Conservation (phyloP, 2,797 vertebrate genomes). For the Serranus cabrilla region DNA sequence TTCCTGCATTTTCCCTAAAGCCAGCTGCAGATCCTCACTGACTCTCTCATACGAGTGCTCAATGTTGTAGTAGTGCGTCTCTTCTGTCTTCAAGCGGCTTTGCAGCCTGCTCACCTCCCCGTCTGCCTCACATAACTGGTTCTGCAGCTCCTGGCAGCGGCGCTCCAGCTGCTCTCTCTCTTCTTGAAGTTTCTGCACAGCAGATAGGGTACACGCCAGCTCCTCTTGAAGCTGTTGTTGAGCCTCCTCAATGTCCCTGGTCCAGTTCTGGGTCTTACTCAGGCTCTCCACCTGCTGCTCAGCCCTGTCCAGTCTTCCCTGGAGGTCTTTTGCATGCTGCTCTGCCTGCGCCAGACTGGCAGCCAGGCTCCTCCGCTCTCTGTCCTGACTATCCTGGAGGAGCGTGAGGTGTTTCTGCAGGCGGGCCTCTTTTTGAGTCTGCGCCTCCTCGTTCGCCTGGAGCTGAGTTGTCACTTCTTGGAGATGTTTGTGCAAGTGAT, state of each 20-base stretch:
- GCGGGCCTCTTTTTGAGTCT: constrained; percentile 89
- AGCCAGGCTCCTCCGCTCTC: constrained; percentile 89
- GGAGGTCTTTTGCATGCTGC: constrained; percentile 87
- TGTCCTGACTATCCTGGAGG: constrained; percentile 92
- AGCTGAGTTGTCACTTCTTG: constrained; percentile 86
- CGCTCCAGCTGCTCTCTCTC: constrained; percentile 86
- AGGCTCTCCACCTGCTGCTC: constrained; percentile 87
- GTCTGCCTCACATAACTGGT: constrained; percentile 87
- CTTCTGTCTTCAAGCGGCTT: constrained; percentile 86
- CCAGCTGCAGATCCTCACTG: constrained; percentile 87
- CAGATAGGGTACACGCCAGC: constrained; percentile 84
- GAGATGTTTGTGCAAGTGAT: constrained; percentile 85
- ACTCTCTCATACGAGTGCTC: constrained; percentile 87
- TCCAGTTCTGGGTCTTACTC: constrained; percentile 80
- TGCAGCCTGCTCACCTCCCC: constrained; percentile 85
- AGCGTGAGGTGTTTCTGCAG: constrained; percentile 91
- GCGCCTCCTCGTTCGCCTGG: constrained; percentile 85
- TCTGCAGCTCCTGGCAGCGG: constrained; percentile 90
- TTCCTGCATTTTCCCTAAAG: constrained; percentile 70
- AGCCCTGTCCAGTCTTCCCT: constrained; percentile 86
- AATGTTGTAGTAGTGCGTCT: constrained; percentile 89
- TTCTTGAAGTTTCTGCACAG: constrained; percentile 85
- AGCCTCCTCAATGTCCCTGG: constrained; percentile 82
- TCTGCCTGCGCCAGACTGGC: constrained; percentile 89
- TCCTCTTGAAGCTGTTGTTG: constrained; percentile 91